These are phyloP conservation scores for Eurystomus gularis DNA, from an alignment of 2,113 vertebrate species.

Conservation along the genomic window DNA sequence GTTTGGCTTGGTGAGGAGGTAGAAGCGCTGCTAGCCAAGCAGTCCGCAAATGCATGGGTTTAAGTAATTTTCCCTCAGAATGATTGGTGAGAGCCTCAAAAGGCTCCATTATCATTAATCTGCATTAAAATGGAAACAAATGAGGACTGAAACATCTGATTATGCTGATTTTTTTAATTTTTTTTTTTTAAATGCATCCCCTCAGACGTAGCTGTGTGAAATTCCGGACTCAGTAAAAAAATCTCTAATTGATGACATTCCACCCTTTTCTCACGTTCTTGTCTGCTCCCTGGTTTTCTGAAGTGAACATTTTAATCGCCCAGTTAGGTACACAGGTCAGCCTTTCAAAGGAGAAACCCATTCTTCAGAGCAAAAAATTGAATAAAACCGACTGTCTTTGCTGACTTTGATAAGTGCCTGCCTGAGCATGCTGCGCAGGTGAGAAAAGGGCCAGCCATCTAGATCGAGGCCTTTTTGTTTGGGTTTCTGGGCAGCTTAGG, in stretches of 20 bases:
- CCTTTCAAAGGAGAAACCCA: not conserved
- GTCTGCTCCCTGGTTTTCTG: not conserved
- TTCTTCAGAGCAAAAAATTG: not conserved
- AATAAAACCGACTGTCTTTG: not conserved
- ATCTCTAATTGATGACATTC: not conserved
- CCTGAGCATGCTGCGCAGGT: not conserved
- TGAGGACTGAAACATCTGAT: not conserved
- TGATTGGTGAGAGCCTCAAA: not conserved
- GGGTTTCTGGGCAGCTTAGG: not conserved
- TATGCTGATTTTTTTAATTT: not conserved
- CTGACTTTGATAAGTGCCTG: not conserved
- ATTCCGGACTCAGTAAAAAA: not conserved
- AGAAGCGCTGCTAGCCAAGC: not conserved
- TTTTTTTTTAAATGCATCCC: not conserved
- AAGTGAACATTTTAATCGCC: not conserved
- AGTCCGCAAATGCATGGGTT: not conserved
- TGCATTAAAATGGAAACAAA: not conserved
- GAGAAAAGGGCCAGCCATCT: not conserved
- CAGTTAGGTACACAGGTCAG: not conserved
- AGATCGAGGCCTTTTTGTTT: not conserved
- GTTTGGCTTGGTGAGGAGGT: not conserved
- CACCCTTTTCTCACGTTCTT: not conserved
- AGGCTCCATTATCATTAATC: not conserved
- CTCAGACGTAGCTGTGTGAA: not conserved
- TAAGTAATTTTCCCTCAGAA: not conserved